Percentiles rank a stretch among this genome's conserved stretches.
These are phyloP conservation scores for Antechinus flavipes DNA, from an alignment of 2,113 vertebrate species.

Conservation along the genomic window DNA sequence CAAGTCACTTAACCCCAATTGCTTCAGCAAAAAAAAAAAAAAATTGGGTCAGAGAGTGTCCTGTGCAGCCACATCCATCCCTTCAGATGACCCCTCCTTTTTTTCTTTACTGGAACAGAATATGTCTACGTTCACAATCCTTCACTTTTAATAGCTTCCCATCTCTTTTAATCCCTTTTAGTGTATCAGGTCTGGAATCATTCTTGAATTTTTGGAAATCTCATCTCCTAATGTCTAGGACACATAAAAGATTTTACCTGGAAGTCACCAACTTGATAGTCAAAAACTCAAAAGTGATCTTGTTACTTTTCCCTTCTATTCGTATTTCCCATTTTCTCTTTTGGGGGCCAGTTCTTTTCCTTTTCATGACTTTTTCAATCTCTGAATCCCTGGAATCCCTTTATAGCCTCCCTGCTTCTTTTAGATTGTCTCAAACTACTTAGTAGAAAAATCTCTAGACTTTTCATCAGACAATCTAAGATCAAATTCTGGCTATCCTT, in stretches of 20 bases:
- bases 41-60: background rate
- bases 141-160: background rate
- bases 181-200: background rate
- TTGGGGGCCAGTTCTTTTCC: background rate
- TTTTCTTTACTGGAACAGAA: background rate
- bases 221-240: background rate
- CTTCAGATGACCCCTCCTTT: background rate
- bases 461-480: background rate
- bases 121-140: background rate
- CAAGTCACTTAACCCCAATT: no score
- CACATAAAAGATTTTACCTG: background rate
- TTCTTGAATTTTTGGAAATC: background rate
- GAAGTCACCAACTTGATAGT: background rate
- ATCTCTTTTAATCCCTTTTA: background rate
- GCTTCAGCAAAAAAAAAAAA: no score
- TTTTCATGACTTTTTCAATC: background rate
- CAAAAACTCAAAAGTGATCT: background rate
- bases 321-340: background rate
- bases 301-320: background rate
- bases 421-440: background rate
- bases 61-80: background rate
- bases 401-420: background rate
- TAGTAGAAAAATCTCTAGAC: background rate
- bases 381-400: background rate
- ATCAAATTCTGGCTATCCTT: background rate